These are phyloP conservation scores for Cyphomyrus plagiostoma DNA, from an alignment of 2,113 vertebrate genomes.

Conservation along the genomic window DNA sequence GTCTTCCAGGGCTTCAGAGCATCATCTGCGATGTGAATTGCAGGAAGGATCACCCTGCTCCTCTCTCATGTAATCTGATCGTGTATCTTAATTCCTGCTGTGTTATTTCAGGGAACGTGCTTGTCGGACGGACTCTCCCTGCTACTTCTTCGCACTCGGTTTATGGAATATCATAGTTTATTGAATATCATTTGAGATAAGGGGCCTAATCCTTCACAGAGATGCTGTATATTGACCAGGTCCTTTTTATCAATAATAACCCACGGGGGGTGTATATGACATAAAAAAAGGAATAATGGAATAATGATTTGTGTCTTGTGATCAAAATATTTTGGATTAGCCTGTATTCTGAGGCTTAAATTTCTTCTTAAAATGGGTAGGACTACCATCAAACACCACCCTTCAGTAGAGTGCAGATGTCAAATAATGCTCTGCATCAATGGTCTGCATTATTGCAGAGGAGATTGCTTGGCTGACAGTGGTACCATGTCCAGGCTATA, in stretches of 20 bases:
- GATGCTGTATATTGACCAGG: slow-evolving; percentile 74
- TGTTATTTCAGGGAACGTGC: slow-evolving; percentile 54
- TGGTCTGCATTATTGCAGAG: neutral
- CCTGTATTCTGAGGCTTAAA: slow-evolving; percentile 17
- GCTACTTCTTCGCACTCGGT: slow-evolving; percentile 63
- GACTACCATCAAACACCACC: neutral
- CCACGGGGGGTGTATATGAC: slow-evolving; percentile 39
- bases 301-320: slow-evolving; percentile 52
- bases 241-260: slow-evolving; percentile 50
- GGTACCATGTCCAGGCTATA: neutral
- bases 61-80: slow-evolving; percentile 65
- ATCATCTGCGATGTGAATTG: neutral
- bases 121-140: slow-evolving; percentile 61
- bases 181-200: slow-evolving; percentile 80
- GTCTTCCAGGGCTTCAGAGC: neutral
- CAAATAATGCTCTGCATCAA: neutral
- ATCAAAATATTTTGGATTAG: slow-evolving; percentile 32
- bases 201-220: slow-evolving; percentile 64
- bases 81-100: slow-evolving; percentile 72
- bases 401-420: neutral
- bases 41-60: slow-evolving; percentile 56
- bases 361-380: slow-evolving; percentile 1
- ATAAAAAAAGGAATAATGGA: slow-evolving; percentile 27
- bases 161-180: slow-evolving; percentile 77
- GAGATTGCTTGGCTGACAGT: neutral